Evolutionary conservation across 2,888 invertebrate genomes (phyloP), one percentile per base, ranked within the genome.

Genomic region (Drosophila ezoana): DNA sequence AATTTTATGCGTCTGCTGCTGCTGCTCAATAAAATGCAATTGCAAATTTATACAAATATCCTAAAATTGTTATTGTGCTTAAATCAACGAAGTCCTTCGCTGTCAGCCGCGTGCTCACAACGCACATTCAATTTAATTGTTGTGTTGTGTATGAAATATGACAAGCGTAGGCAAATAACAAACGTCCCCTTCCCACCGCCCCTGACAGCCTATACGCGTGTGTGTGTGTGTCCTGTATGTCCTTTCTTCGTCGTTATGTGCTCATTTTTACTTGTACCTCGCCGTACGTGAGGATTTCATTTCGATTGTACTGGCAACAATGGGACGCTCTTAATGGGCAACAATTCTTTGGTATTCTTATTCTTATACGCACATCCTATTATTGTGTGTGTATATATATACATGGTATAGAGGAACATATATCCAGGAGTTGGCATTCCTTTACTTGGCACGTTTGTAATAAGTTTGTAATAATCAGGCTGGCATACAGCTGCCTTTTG

Each of bases 31-130:
- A 83, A 83, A 83, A 83, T 83, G 83, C 86, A 80, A 83, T 83
- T 76, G 83, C 86, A 80, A 83, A 83, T 86, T 83, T 83, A 83
- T 83, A 74, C 83, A 86, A 83, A 83, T 83, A 73, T 78, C 68
- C 70, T 70, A 69, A 62, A 68, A 82, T 80, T 85, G 78, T 82
- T 81, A 76, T 65, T 63, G 79, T 73, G 37, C 68, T 72, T 76
- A 76, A 75, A 76, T 76, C 72, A 71, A 63, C 62, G 45, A 33
- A 33, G 63, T 60, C 57, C 43, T 58, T 52, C 48, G 13, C 63
- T 59, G 54, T 49, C 73, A 49, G 51, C 40, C 65, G 47, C 72
- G 53, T 70, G 8, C 28, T 61, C 72, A 40, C 65, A 56, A 67
- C 52, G 54, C 76, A 81, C 76, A 79, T 82, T 83, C 84, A 82